Evolutionary conservation across 2,797 vertebrate species (phyloP).

Genomic region (Rhinogobio ventralis): DNA sequence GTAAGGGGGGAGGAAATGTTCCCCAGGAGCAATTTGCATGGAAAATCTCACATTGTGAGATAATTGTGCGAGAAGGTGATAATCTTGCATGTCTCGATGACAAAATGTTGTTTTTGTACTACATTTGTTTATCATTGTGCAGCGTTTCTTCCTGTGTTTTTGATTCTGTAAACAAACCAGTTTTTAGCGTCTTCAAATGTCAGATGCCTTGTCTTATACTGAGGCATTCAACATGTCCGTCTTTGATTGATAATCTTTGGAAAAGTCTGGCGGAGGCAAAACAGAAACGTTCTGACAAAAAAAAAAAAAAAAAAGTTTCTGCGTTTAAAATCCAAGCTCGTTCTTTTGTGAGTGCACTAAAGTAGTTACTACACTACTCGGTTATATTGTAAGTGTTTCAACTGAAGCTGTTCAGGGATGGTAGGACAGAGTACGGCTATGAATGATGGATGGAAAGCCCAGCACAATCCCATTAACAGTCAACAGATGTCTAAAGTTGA

Average conservation of each 20-base stretch:
- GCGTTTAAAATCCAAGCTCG: not conserved
- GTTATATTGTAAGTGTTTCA: conserved; percentile 15
- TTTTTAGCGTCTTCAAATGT: conserved; percentile 29
- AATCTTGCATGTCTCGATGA: not conserved
- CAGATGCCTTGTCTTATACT: not conserved
- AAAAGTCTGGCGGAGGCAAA: not conserved
- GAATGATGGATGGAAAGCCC: conserved; percentile 41
- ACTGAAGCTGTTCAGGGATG: conserved; percentile 14
- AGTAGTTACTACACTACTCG: not conserved
- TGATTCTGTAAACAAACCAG: conserved; percentile 44
- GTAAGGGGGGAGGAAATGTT: not conserved
- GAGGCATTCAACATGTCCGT: not conserved
- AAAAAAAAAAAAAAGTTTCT: not conserved
- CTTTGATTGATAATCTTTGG: conserved; percentile 18
- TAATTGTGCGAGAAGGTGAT: conserved; percentile 14
- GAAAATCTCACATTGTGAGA: conserved; percentile 12
- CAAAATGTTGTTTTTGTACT: conserved; percentile 15
- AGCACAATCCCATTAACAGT: conserved; percentile 41
- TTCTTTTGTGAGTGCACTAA: conserved; percentile 6
- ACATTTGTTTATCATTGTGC: conserved; percentile 9
- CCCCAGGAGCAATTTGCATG: not conserved
- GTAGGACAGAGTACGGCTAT: conserved; percentile 7
- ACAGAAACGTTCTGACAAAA: not conserved
- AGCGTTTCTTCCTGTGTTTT: not conserved
- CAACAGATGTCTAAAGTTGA: conserved; percentile 39